These are phyloP conservation scores for Hedychridium roseum DNA, from an alignment of 2,888 invertebrate genomes.

Conservation along the genomic window DNA sequence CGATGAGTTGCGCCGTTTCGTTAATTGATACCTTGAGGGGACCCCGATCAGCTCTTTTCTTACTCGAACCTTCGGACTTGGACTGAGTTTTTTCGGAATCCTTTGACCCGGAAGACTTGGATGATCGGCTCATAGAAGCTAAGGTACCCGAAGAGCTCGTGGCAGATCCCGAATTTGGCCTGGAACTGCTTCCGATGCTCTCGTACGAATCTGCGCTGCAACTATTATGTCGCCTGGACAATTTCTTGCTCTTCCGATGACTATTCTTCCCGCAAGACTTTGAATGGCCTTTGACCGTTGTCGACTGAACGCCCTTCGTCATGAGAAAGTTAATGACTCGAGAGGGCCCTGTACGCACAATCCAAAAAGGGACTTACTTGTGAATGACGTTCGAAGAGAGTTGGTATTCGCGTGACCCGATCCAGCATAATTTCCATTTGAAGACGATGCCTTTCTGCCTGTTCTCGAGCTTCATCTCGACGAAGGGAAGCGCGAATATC, in stretches of 20 bases:
- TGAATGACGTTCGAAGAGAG: conserved; percentile 75
- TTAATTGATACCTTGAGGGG: conserved; percentile 64
- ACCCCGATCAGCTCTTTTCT: conserved; percentile 55
- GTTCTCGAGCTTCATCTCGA: conserved; percentile 73
- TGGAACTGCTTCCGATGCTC: conserved; percentile 44
- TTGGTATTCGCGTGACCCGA: conserved; percentile 74
- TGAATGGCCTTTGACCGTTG: neutral
- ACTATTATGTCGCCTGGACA: conserved; percentile 34
- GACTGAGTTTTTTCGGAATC: conserved; percentile 38
- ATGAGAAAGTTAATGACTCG: neutral
- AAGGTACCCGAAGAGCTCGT: conserved; percentile 49
- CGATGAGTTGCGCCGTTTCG: conserved; percentile 63
- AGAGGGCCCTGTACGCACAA: neutral
- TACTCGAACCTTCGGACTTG: conserved; percentile 44
- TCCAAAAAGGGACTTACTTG: conserved; percentile 62
- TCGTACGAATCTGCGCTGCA: conserved; percentile 50
- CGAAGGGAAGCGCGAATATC: conserved; percentile 73
- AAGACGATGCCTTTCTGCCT: conserved; percentile 73
- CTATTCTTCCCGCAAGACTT: conserved; percentile 14
- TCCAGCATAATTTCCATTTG: conserved; percentile 79
- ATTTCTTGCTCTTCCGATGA: conserved; percentile 39
- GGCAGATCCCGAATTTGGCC: conserved; percentile 52
- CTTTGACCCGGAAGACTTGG: conserved; percentile 43
- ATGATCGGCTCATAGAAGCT: conserved; percentile 41
- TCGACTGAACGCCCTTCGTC: neutral